A percentile compares a stretch with the other conserved stretches of the same genome.
Evolutionary conservation across 2,797 vertebrate genomes (phyloP).

Genomic region (Xenopus petersii): DNA sequence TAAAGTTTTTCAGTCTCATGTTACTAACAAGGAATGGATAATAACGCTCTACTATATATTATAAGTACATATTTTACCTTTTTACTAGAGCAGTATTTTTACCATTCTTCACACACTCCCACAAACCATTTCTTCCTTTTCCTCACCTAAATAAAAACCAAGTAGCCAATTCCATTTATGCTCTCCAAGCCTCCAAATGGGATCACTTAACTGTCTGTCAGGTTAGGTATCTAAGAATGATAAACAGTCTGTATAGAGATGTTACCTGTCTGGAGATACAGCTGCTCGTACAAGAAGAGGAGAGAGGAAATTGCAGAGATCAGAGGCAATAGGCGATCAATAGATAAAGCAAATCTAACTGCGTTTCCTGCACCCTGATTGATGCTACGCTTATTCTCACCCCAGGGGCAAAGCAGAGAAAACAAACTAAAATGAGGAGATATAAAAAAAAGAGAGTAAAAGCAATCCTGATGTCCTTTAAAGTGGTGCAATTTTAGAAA

Average conservation of each 20-base stretch:
- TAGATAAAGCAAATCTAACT: constrained; percentile 48
- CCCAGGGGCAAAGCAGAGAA: constrained; percentile 34
- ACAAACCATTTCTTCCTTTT: constrained; percentile 31
- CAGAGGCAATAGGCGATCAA: constrained; percentile 47
- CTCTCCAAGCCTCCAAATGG: constrained; percentile 42
- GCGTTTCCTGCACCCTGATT: constrained; percentile 38
- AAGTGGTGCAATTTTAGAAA: background rate
- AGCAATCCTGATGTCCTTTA: constrained; percentile 7
- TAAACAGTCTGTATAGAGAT: constrained; percentile 42
- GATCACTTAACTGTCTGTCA: constrained; percentile 46
- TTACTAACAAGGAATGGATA: too few species aligned
- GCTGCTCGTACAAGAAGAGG: constrained; percentile 37
- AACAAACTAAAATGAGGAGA: constrained; percentile 30
- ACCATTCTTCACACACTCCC: constrained; percentile 18
- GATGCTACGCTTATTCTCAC: constrained; percentile 40
- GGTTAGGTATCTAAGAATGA: constrained; percentile 46
- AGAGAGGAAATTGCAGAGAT: constrained; percentile 47
- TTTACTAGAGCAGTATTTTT: constrained; percentile 8
- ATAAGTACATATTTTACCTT: too few species aligned
- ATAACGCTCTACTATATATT: too few species aligned
- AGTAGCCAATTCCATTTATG: constrained; percentile 42
- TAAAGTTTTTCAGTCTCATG: too few species aligned
- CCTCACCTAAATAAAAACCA: constrained; percentile 25
- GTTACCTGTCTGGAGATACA: constrained; percentile 45
- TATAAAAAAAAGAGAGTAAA: constrained; percentile 15